A percentile compares a stretch with the other conserved stretches of the same genome.
phyloP scores from a whole-genome alignment of 1,140 invertebrate genomes.

The Drosophila sturtevanti region DNA sequence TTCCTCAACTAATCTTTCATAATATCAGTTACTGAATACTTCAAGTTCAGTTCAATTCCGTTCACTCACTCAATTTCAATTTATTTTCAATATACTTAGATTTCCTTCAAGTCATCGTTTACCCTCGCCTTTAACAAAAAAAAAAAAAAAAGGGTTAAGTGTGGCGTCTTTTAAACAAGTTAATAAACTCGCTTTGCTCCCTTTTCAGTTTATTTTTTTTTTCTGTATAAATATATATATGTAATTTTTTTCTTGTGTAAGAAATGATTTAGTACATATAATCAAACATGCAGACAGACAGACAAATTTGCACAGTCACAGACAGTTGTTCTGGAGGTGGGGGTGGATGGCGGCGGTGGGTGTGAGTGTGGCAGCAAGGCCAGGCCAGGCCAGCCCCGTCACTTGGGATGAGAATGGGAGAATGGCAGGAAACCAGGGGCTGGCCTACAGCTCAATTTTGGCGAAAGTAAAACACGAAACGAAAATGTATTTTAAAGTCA shows the following conservation, averaged over 20 bases:
- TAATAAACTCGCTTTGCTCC: conserved; percentile 57
- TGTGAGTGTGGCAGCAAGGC: no score
- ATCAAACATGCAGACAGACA: conserved; percentile 76
- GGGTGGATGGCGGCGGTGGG: conserved; percentile 6
- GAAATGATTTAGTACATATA: conserved; percentile 74
- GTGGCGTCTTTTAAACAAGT: conserved; percentile 68
- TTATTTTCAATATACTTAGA: background rate
- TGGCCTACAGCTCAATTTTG: conserved; percentile 73
- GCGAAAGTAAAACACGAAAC: conserved; percentile 51
- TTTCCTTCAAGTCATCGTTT: background rate
- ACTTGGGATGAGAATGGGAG: no score
- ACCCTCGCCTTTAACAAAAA: background rate
- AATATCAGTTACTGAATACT: no score
- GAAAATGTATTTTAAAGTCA: conserved; percentile 70
- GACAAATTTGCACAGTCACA: conserved; percentile 76
- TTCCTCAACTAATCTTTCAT: no score
- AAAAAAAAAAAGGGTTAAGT: conserved; percentile 56
- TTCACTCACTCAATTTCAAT: no score
- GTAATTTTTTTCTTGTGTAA: background rate
- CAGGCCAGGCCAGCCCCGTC: background rate
- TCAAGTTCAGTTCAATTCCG: conserved; percentile 1
- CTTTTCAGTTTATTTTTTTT: background rate
- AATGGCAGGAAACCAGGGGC: no score
- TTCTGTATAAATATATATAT: no score
- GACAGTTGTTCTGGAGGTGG: conserved; percentile 27